Evolutionary conservation across 2,113 vertebrate species (phyloP), one percentile per base, ranked within the genome.

Genomic region (Hippocampus guttulatus): DNA sequence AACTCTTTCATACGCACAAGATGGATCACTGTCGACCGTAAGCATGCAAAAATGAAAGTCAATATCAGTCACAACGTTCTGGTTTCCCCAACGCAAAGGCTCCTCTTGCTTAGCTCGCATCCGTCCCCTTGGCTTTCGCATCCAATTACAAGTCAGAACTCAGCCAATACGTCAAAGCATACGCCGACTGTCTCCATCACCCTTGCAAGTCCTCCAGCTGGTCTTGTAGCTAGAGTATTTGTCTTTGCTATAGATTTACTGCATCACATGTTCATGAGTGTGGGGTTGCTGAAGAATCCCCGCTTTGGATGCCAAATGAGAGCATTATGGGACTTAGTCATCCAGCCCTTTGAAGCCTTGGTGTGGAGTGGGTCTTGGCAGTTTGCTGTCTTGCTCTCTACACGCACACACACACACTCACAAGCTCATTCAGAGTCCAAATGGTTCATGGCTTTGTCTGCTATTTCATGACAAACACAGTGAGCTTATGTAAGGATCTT

Each of bases 291-390:
- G 70, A 88, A 83, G 84, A 85, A 90, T 89, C 65, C 1, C 69
- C 85, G 87, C 85, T 84, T 81, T 80, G 70, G 57, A 77, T 92
- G 91, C 92, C 92, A 92, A 91, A 88, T 90, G 79, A 81, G 75
- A 81, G 90, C 76, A 92, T 93, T 92, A 92, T 72, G 77, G 78
- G 87, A 87, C 88, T 93, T 91, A 90, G 88, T 84, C 77, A 70
- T 78, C 82, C 82, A 80, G 81, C 85, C 86, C 86, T 87, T 90
- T 82, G 85, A 89, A 88, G 88, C 85, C 79, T 74, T 79, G 81
- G 79, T 88, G 83, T 80, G 74, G 73, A 90, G 81, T 75, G 73
- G 76, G 66, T 75, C 79, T 89, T 87, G 82, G 84, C 84, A 86
- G 60, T 9, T 71, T 76, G 65, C 67, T 1, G 27, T 77, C 67